Conservation (phyloP, 2,113 vertebrate genomes). For the Sinocyclocheilus rhinocerous region DNA sequence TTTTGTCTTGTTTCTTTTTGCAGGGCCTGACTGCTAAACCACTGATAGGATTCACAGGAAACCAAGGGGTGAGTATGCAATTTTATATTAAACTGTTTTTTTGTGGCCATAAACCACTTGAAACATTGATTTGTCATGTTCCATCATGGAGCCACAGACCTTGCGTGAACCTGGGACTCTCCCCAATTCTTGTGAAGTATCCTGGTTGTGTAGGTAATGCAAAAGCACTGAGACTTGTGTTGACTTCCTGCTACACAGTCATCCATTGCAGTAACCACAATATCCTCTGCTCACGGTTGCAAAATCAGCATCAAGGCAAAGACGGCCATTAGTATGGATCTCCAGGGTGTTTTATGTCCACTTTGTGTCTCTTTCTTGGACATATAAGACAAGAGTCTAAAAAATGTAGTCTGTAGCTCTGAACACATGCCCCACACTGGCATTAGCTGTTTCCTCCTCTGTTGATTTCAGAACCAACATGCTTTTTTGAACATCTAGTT, state of each 20-base stretch:
- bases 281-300: conserved; percentile 19
- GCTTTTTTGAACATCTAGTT: neutral
- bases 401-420: neutral
- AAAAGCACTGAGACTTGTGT: neutral
- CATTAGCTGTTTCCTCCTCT: neutral
- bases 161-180: conserved; percentile 17
- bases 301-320: neutral
- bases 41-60: conserved; percentile 93
- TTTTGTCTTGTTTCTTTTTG: conserved; percentile 45
- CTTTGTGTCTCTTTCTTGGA: neutral
- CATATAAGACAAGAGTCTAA: neutral
- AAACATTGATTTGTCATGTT: neutral
- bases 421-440: neutral
- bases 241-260: conserved; percentile 19
- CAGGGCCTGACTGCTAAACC: conserved; percentile 80
- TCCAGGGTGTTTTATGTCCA: neutral
- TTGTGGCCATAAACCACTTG: neutral
- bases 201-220: conserved; percentile 10
- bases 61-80: conserved; percentile 88
- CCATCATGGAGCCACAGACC: neutral
- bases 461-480: neutral
- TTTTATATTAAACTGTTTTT: neutral
- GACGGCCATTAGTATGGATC: neutral
- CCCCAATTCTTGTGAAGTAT: neutral
- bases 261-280: neutral